Base-by-base conservation (phyloP, 2,113 vertebrate species). In the Merops nubicus region DNA sequence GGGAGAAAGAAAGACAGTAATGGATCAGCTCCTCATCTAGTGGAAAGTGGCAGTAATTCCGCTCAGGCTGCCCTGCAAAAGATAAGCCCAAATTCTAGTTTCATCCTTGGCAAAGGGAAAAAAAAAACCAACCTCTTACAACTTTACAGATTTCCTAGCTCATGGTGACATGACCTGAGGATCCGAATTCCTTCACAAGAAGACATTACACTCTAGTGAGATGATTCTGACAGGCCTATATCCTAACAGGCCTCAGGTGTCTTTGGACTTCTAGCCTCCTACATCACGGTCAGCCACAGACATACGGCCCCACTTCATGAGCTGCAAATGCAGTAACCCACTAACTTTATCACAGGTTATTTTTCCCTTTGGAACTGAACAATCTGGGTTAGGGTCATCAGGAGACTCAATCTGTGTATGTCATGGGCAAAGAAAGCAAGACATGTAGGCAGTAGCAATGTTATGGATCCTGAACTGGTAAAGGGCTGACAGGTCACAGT, bases 391-490 rank as follows among this genome's bases (percentile, higher is more conserved):
- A 65, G 21, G 20, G 14, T 50, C 57, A 83, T 79, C 38, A 59
- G 54, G 19, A 56, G 13, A 42, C 19, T 69, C 19, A 77, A 22
- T 3, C 28, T 0, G 0, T 25, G 8, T 42, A 38, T 20, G 8
- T 69, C 38, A 59, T 3, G 11, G 23, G 11, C n/a, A 86, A 93
- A 79, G 34, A 85, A 69, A 69, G 56, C 4, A 13, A 72, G 45
- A 83, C 45, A 62, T 0, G 0, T 8, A 43, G 1, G 7, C 18
- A 90, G 31, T 19, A 63, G 31, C 25, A 38, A 34, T 12, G 3
- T 9, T 40, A 4, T 6, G 23, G 34, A 2, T 87, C 81, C 74
- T 80, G 31, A 85, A 73, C 12, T 8, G 11, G 59, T 14, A 84
- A 65, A 38, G 19, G n/a, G 15, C 45, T 84, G 72, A 75, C 3